Conservation (phyloP, 2,888 invertebrate species). For the Dione vanillae region DNA sequence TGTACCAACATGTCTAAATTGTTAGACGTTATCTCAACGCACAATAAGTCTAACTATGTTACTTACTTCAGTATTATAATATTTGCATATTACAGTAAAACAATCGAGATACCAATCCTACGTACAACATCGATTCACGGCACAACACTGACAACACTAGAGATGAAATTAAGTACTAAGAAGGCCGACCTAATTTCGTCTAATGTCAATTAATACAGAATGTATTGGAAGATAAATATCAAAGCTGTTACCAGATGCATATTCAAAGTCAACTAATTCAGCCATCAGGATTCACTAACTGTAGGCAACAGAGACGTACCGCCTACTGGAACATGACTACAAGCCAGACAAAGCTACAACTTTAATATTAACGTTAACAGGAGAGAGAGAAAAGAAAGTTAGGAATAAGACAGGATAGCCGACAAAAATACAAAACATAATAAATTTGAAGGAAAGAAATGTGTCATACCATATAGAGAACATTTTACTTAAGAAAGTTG, state of each 20-base stretch:
- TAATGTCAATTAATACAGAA: too few species aligned
- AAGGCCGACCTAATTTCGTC: too few species aligned
- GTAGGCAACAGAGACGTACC: neutral
- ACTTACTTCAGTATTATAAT: neutral
- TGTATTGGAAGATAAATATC: too few species aligned
- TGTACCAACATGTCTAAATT: too few species aligned
- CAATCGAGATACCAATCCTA: conserved; percentile 7
- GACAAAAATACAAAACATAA: too few species aligned
- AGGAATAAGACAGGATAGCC: neutral
- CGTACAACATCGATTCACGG: conserved; percentile 24
- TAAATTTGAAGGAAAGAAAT: too few species aligned
- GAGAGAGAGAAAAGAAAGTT: neutral
- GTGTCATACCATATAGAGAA: neutral
- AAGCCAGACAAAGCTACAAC: neutral
- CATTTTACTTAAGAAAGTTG: neutral
- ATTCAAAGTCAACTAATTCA: neutral
- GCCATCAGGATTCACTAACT: neutral
- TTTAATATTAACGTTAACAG: neutral
- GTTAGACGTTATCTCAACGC: neutral
- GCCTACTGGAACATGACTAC: conserved; percentile 24
- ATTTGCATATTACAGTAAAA: neutral
- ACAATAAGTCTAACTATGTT: too few species aligned
- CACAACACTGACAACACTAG: conserved; percentile 9
- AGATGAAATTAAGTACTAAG: too few species aligned
- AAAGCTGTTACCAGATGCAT: neutral